phyloP scores from a whole-genome alignment of 2,888 invertebrate genomes.

The Stenodema calcarata region DNA sequence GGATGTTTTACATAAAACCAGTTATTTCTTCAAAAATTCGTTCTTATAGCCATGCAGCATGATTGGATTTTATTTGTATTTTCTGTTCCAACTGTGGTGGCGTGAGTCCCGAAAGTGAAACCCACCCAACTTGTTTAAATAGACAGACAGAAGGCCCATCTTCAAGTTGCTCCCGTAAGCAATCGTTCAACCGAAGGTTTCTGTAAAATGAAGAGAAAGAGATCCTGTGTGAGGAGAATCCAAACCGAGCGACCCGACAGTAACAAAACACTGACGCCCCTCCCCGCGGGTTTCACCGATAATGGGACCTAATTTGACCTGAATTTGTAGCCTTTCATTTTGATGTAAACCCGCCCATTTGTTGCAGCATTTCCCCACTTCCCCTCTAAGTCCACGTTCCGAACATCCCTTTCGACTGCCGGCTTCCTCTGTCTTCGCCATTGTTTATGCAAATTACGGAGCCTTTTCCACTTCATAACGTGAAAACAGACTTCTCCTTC shows the following conservation, averaged over 20 bases:
- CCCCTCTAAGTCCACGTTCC: too few relatives aligned
- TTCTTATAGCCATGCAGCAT: too few relatives aligned
- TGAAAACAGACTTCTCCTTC: neutral
- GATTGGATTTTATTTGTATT: too few relatives aligned
- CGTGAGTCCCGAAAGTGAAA: neutral
- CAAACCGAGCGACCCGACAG: neutral
- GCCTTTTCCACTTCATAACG: neutral
- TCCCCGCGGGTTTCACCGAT: neutral
- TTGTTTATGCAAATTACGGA: neutral
- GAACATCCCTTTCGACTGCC: neutral
- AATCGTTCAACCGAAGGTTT: neutral
- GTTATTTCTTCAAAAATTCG: too few relatives aligned
- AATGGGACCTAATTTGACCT: neutral
- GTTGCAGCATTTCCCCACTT: neutral
- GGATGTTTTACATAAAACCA: too few relatives aligned
- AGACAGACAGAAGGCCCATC: neutral
- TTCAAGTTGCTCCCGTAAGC: neutral
- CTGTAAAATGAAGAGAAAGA: too few relatives aligned
- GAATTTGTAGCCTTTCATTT: neutral
- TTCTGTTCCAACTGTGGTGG: neutral
- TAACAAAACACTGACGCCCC: neutral
- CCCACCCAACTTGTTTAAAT: neutral
- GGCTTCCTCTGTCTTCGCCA: neutral
- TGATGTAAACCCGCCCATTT: neutral
- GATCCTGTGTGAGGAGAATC: neutral